Conservation (phyloP, 2,113 vertebrate genomes). For the Corythornis cristatus region DNA sequence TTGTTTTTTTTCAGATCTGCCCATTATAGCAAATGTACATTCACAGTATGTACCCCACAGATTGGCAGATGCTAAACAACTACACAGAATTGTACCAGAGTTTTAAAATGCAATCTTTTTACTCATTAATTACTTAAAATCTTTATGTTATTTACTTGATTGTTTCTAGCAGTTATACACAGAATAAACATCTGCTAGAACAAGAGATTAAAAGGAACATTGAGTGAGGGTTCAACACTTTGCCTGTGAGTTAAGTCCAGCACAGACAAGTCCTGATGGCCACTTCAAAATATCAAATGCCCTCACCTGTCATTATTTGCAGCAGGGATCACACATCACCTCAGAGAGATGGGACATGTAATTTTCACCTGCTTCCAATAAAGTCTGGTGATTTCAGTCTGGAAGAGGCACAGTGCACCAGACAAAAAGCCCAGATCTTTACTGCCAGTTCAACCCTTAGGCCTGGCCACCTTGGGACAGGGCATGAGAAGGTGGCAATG, state of each 20-base stretch:
- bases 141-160: background rate
- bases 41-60: background rate
- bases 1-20: background rate
- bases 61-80: background rate
- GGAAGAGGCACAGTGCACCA: background rate
- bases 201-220: background rate
- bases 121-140: background rate
- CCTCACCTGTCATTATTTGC: background rate
- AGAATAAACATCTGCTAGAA: background rate
- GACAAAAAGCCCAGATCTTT: background rate
- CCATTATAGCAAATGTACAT: background rate
- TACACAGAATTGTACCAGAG: background rate
- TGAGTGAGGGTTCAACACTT: background rate
- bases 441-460: background rate
- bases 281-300: background rate
- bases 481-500: background rate
- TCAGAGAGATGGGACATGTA: background rate
- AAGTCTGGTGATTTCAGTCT: background rate
- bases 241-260: background rate
- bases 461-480: background rate
- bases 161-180: background rate
- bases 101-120: background rate
- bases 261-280: background rate
- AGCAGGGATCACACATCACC: background rate
- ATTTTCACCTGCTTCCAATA: background rate